Conservation (phyloP, 35 echinoderm and acorn worm genomes). For the Ptychodera flava region DNA sequence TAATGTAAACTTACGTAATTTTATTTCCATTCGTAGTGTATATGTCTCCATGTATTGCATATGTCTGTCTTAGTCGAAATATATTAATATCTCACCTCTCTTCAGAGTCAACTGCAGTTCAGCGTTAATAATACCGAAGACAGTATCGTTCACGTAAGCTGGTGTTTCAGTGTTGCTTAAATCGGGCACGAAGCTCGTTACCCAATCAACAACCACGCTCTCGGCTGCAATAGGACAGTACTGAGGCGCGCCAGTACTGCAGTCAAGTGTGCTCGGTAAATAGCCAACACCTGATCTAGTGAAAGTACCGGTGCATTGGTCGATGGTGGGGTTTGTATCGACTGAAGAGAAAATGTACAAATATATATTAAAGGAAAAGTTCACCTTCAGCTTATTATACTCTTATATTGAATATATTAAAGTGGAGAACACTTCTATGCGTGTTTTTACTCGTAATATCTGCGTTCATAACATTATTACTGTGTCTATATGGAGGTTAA, state of each 20-base stretch:
- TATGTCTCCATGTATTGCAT: no score
- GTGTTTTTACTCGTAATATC: no score
- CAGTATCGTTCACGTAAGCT: background rate
- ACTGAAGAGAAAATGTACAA: background rate
- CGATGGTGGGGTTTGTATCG: background rate
- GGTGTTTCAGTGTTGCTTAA: background rate
- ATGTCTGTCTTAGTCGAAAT: no score
- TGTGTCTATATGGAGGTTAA: no score
- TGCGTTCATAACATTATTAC: no score
- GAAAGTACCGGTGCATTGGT: background rate
- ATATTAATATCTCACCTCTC: no score
- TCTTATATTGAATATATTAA: no score
- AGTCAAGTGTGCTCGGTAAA: background rate
- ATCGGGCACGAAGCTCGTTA: background rate
- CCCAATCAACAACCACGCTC: background rate
- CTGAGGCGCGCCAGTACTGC: background rate
- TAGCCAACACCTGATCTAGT: background rate
- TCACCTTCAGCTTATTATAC: no score
- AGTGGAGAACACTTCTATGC: no score
- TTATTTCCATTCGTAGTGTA: no score
- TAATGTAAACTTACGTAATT: no score
- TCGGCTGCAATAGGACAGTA: background rate
- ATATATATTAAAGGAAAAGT: no score
- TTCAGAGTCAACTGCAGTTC: background rate
- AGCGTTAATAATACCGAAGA: background rate